phyloP scores from a whole-genome alignment of 2,888 invertebrate genomes.

The Nemapogon koenigi region DNA sequence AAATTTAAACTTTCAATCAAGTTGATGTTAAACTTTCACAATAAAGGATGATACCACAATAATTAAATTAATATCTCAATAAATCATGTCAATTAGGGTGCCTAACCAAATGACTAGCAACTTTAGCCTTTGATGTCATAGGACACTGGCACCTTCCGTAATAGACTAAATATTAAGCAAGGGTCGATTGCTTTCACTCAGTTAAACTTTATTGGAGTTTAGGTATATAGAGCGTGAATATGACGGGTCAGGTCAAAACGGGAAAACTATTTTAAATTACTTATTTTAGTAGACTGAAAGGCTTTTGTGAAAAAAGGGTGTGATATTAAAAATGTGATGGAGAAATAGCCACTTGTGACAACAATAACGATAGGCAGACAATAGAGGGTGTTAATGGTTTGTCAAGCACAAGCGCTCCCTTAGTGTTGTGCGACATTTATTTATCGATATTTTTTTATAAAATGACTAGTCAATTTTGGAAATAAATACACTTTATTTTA shows the following conservation, averaged over 20 bases:
- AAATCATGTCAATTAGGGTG: too few species aligned
- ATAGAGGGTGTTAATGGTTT: slow-evolving; percentile 25
- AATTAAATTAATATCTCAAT: too few species aligned
- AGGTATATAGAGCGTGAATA: too few species aligned
- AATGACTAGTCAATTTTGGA: too few species aligned
- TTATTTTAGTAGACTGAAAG: too few species aligned
- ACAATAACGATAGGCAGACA: slow-evolving; percentile 32
- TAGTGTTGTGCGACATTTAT: not conserved
- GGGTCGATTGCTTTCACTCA: slow-evolving; percentile 1
- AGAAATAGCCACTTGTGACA: slow-evolving; percentile 32
- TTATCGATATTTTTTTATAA: not conserved
- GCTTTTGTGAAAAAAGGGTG: slow-evolving; percentile 17
- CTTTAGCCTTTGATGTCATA: slow-evolving; percentile 1
- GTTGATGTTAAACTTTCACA: too few species aligned
- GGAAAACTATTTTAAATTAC: too few species aligned
- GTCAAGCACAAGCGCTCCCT: slow-evolving; percentile 14
- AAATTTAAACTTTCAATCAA: too few species aligned
- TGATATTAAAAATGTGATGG: slow-evolving; percentile 22
- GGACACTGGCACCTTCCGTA: not conserved
- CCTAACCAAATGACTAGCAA: slow-evolving; percentile 3
- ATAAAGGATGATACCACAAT: too few species aligned
- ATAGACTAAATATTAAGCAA: slow-evolving; percentile 2
- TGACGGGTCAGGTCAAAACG: too few species aligned
- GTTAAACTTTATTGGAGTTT: not conserved
- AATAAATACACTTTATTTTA: too few species aligned